These are phyloP conservation scores for Botia almorhae DNA, from an alignment of 2,797 vertebrate genomes.

Conservation along the genomic window DNA sequence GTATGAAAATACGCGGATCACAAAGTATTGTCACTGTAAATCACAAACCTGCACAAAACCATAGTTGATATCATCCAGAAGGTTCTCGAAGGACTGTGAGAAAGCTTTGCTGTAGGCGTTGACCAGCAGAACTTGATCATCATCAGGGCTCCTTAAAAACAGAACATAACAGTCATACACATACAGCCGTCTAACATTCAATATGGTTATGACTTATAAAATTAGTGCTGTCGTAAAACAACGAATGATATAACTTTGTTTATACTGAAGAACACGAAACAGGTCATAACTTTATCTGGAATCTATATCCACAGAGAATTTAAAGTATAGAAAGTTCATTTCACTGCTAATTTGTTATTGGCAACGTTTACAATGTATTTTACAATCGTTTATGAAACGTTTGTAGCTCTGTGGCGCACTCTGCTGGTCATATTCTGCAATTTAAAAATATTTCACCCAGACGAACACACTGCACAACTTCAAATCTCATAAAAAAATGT, in stretches of 20 bases:
- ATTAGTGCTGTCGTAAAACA: too few species aligned
- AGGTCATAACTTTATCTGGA: neutral
- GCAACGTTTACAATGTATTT: too few species aligned
- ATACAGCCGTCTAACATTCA: neutral
- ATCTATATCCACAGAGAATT: neutral
- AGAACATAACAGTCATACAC: neutral
- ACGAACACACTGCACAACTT: too few species aligned
- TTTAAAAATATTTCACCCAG: neutral
- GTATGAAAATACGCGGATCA: neutral
- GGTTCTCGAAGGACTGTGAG: conserved; percentile 96
- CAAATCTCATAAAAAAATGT: too few species aligned
- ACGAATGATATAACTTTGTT: neutral
- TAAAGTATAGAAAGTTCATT: too few species aligned
- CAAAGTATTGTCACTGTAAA: too few species aligned
- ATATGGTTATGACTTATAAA: too few species aligned
- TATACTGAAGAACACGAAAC: neutral
- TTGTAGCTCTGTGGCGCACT: conserved; percentile 23
- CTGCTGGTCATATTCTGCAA: conserved; percentile 43
- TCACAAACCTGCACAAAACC: conserved; percentile 85
- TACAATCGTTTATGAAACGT: neutral
- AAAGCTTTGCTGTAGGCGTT: conserved; percentile 86
- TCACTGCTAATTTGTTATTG: too few species aligned
- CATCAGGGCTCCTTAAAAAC: conserved; percentile 80
- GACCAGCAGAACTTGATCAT: conserved; percentile 83
- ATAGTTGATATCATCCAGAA: conserved; percentile 90